A percentile compares a stretch with the other conserved stretches of the same genome.
These are phyloP conservation scores for Pygocentrus nattereri DNA, from an alignment of 2,797 vertebrate genomes.

Conservation along the genomic window DNA sequence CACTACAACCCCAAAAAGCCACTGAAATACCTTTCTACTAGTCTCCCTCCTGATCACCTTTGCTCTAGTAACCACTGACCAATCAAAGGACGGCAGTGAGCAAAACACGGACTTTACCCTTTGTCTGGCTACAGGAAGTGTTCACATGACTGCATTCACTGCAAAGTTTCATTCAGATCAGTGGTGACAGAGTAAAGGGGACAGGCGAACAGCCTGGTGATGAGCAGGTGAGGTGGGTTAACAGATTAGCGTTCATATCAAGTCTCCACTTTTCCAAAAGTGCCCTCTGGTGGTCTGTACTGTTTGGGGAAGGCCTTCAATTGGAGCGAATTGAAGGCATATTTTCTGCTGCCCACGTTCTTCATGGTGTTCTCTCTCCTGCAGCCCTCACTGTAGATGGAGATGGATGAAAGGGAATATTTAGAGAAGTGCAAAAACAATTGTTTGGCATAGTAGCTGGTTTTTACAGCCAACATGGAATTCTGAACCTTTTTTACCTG, in stretches of 20 bases:
- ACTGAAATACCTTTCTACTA: neutral
- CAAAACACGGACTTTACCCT: conserved; percentile 7
- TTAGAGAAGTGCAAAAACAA: neutral
- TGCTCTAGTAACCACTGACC: neutral
- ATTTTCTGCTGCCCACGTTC: conserved; percentile 99
- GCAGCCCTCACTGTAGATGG: conserved; percentile 92
- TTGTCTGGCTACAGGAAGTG: conserved; percentile 9
- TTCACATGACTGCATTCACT: conserved; percentile 27
- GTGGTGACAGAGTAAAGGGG: conserved; percentile 27
- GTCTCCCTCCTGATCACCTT: conserved; percentile 14
- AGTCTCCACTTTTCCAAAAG: conserved; percentile 97
- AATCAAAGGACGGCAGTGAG: neutral
- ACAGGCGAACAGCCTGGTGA: neutral
- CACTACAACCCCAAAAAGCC: neutral
- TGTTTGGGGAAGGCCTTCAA: conserved; percentile 98
- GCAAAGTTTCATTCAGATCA: conserved; percentile 25
- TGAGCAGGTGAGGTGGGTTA: neutral
- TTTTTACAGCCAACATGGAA: neutral
- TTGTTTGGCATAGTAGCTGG: neutral
- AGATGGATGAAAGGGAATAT: conserved; percentile 40
- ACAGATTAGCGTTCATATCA: conserved; percentile 65
- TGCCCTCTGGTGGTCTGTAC: conserved; percentile 98
- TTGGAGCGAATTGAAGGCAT: conserved; percentile 97
- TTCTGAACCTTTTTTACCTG: neutral
- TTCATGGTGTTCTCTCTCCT: conserved; percentile 99